Conservation (phyloP, 2,797 vertebrate genomes). For the Enteromius mattozi region DNA sequence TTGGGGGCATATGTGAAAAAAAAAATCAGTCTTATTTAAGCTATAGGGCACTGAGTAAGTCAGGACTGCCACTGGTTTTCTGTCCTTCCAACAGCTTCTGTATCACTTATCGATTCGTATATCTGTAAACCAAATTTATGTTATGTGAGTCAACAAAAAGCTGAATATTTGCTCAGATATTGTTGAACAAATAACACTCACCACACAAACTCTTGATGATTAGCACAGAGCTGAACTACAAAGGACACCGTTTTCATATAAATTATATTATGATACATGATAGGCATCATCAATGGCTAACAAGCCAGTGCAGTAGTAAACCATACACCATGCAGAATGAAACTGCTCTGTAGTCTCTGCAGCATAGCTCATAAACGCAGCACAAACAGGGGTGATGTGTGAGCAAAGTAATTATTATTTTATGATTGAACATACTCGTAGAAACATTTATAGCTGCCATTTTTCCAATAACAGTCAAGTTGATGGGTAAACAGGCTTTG, state of each 20-base stretch:
- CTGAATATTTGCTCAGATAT: conserved; percentile 68
- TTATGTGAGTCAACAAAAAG: conserved; percentile 69
- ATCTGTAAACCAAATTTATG: conserved; percentile 67
- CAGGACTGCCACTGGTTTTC: background rate
- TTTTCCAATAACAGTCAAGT: conserved; percentile 22
- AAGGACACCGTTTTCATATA: conserved; percentile 54
- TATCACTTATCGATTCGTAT: conserved; percentile 60
- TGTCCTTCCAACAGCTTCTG: conserved; percentile 26
- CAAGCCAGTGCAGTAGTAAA: conserved; percentile 25
- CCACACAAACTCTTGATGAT: conserved; percentile 70
- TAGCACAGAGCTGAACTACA: conserved; percentile 53
- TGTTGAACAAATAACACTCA: conserved; percentile 73
- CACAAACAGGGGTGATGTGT: background rate
- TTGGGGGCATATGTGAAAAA: background rate
- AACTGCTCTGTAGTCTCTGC: conserved; percentile 17
- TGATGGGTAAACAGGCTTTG: conserved; percentile 29
- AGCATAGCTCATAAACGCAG: conserved; percentile 15
- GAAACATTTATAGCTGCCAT: conserved; percentile 4
- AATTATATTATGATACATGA: conserved; percentile 63
- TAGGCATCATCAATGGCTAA: conserved; percentile 42
- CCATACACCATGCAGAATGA: conserved; percentile 32
- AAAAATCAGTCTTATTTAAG: background rate
- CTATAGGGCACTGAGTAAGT: background rate
- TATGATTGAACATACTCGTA: conserved; percentile 29
- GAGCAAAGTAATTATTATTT: conserved; percentile 38